Conservation (phyloP, 2,113 vertebrate genomes). For the Myrmecophaga tridactyla region DNA sequence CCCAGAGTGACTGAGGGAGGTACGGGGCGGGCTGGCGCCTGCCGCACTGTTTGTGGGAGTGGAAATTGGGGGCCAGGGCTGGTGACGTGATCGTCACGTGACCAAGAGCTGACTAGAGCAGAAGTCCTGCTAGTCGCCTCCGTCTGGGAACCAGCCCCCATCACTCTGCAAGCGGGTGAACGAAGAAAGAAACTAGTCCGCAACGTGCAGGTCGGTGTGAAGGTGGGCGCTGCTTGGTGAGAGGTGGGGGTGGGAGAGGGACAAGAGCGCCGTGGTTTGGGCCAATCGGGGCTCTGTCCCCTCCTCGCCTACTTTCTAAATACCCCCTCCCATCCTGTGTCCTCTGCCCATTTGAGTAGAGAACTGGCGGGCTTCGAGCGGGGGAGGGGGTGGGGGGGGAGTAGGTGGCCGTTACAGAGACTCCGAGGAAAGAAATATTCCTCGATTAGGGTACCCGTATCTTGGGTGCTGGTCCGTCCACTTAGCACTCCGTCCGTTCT, state of each 20-base stretch:
- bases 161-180: constrained; percentile 65
- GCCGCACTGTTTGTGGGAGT: constrained; percentile 72
- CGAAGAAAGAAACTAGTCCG: constrained; percentile 54
- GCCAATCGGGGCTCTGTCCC: neutral
- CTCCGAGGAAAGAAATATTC: neutral
- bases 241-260: neutral
- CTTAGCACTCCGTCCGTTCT: constrained; percentile 22
- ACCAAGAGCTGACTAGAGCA: constrained; percentile 62
- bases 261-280: neutral
- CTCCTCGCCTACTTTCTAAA: constrained; percentile 60
- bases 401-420: neutral
- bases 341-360: neutral
- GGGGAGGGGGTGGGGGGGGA: neutral
- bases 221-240: constrained; percentile 19
- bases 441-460: neutral
- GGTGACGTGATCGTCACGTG: constrained; percentile 70
- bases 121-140: constrained; percentile 66
- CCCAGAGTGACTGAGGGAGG: constrained; percentile 22
- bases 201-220: constrained; percentile 53
- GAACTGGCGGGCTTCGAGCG: neutral
- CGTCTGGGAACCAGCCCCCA: constrained; percentile 68
- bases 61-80: constrained; percentile 69
- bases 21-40: constrained; percentile 50
- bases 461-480: constrained; percentile 16
- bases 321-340: neutral